Conservation (phyloP, 2,888 invertebrate genomes). For the Chrysina gloriosa region DNA sequence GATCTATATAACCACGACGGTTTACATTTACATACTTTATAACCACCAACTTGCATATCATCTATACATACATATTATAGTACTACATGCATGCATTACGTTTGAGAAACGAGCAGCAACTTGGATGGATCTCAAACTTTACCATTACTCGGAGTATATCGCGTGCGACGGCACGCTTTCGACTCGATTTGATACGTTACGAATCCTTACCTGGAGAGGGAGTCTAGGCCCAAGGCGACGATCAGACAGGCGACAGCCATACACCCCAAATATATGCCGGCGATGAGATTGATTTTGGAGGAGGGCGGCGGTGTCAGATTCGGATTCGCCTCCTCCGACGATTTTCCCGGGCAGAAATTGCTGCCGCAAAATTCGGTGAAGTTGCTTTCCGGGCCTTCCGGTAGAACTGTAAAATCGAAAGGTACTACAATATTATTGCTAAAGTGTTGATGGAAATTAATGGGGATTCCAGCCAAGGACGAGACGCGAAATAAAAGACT, state of each 20-base stretch:
- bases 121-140: no score
- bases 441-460: background rate
- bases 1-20: no score
- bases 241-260: slow-evolving; percentile 81
- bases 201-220: slow-evolving; percentile 63
- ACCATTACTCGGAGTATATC: no score
- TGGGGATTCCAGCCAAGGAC: no score
- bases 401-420: slow-evolving; percentile 2
- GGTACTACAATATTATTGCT: background rate
- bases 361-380: slow-evolving; percentile 73
- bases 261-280: slow-evolving; percentile 84
- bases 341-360: slow-evolving; percentile 76
- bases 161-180: no score
- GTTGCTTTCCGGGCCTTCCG: slow-evolving; percentile 50
- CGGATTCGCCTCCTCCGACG: slow-evolving; percentile 64
- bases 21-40: no score
- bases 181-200: background rate
- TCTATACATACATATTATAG: no score
- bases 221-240: slow-evolving; percentile 84
- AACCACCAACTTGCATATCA: no score
- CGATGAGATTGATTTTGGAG: slow-evolving; percentile 80
- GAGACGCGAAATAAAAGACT: no score
- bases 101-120: no score
- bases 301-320: slow-evolving; percentile 79
- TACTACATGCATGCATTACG: no score